Base-by-base conservation (phyloP, 2,797 vertebrate species). In the Fistularia commersonii region DNA sequence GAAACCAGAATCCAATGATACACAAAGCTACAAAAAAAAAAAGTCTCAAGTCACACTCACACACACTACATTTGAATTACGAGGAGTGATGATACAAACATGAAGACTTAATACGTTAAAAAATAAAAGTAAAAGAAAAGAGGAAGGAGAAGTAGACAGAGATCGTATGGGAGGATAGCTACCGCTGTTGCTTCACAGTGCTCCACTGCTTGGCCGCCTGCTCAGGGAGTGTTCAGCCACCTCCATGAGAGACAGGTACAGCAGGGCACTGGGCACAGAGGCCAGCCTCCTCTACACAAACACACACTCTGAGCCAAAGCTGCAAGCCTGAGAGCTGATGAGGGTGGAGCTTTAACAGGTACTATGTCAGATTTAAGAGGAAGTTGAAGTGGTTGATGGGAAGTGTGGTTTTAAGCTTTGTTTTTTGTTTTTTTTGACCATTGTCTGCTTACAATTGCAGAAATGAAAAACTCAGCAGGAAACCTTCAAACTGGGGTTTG, bases 171-270 rank as follows among this genome's bases (percentile, higher is more conserved):
- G 67, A 79, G 66, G 54, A 83, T 77, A 86, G 65, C 76, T 87
- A 86, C 85, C 82, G 72, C 66, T 73, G 79, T 82, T 80, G 67
- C 73, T 84, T 71, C 77, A 81, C 77, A 79, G 69, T 23, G 41
- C 76, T 81, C 50, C 43, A 45, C 82, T 71, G 84, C 82, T 61
- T 65, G 72, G 77, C 77, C 6, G 83, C 75, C 79, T 85, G 70
- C 79, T 83, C 64, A 67, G 76, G 77, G 78, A 85, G 82, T 83
- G 76, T 82, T 66, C 72, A 77, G 82, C 82, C 70, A 82, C 85
- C 84, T 86, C 84, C 84, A 86, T 87, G 69, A 87, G 82, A 87
- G 86, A 83, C 86, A 88, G 87, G 87, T 88, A 88, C 84, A 82
- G 83, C 79, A 82, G 81, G 77, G 84, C 82, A 87, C 83, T 79